A percentile compares a stretch with the other conserved stretches of the same genome.
Conservation (phyloP, 2,797 vertebrate species). For the Odontamblyopus lacepedii region DNA sequence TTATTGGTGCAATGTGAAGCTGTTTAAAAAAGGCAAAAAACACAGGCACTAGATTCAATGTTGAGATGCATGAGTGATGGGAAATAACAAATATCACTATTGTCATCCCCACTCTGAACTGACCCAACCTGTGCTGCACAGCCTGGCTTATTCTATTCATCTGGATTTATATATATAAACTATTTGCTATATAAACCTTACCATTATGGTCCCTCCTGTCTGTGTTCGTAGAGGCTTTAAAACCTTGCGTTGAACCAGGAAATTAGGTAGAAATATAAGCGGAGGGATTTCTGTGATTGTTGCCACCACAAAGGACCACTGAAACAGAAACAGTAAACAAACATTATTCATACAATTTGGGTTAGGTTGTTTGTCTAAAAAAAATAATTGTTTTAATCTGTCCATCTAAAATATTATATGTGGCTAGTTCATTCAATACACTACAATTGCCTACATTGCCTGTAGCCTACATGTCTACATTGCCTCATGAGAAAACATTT, state of each 20-base stretch:
- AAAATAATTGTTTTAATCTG: neutral
- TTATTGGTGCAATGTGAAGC: too few species aligned
- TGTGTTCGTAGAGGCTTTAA: conserved; percentile 89
- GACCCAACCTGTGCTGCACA: neutral
- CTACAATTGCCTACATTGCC: too few species aligned
- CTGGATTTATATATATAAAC: neutral
- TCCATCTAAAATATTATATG: neutral
- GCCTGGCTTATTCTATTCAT: neutral
- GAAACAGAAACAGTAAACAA: conserved; percentile 16
- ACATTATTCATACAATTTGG: neutral
- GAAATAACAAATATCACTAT: neutral
- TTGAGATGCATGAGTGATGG: neutral
- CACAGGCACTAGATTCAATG: neutral
- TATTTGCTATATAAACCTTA: conserved; percentile 51
- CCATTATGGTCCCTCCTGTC: conserved; percentile 98
- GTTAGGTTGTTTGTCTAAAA: too few species aligned
- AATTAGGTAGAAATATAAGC: conserved; percentile 91
- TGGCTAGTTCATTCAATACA: neutral
- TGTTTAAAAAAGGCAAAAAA: too few species aligned
- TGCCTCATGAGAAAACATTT: too few species aligned
- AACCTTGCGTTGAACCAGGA: conserved; percentile 91
- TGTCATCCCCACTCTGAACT: neutral
- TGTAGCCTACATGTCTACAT: too few species aligned
- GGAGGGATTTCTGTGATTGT: conserved; percentile 96
- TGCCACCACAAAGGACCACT: conserved; percentile 95